Evolutionary conservation across 2,797 vertebrate species (phyloP), one percentile per base, ranked within the genome.

Genomic region (Euphonia xanthogaster): DNA sequence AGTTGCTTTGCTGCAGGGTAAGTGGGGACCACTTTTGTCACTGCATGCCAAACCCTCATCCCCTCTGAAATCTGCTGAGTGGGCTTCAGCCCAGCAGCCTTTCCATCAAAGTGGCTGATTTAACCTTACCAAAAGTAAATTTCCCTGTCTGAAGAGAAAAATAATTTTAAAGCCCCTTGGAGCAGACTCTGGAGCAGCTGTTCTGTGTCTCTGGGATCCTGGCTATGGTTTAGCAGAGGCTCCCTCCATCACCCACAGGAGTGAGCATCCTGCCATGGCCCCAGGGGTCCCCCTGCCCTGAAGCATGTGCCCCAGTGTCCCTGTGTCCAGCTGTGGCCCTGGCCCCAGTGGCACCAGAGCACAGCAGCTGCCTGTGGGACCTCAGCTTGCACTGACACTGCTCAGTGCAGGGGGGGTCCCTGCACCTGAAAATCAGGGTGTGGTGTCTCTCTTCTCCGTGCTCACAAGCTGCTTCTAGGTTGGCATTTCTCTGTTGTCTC

Each of bases 321-420:
- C 1, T 14, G 39, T 54, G 47, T 23, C 40, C 30, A 47, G 35
- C 8, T 54, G 2, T 19, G 4, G 2, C 21, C 35, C 4, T 39
- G 39, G 39, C 39, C 39, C 39, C 39, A 30, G n/a, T 19, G 67
- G 19, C 68, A 37, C n/a, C 4, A 47, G 45, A 51, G 60, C 37
- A 15, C 60, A 33, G 57, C 4, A 3, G 14, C 55, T 33, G 44
- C 53, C 40, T 7, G 12, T 6, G 2, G 27, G 22, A 40, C 27
- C 40, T 80, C 42, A 12, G 33, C 27, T n/a, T 25, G 3, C 27
- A 17, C 25, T 30, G 68, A 42, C 54, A 30, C 23, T 35, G 3
- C 23, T 67, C 44, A 25, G 48, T 0, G 9, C 42, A 65, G 53
- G 0, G 0, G 55, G 0, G 6, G 4, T 79, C 37, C 33, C 45